Evolutionary conservation across 1,140 invertebrate genomes (phyloP).

Genomic region (Brachionus calyciflorus): DNA sequence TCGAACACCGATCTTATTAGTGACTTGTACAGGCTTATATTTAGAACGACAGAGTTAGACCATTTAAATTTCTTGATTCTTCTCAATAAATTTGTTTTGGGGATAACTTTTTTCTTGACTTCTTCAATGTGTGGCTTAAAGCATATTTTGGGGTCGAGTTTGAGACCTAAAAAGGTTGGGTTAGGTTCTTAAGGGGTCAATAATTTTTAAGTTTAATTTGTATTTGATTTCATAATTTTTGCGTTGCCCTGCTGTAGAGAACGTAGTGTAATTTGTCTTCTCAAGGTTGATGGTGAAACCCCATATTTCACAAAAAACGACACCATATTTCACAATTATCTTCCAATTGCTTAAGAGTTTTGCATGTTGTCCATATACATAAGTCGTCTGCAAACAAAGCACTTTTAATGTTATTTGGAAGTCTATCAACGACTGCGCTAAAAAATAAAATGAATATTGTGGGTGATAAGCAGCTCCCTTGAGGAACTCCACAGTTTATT

Average conservation of each 20-base stretch:
- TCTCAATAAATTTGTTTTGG: not conserved
- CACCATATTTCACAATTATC: not conserved
- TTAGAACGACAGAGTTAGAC: not conserved
- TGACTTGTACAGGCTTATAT: not conserved
- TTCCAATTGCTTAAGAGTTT: not conserved
- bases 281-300: not conserved
- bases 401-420: not conserved
- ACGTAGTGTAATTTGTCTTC: not conserved
- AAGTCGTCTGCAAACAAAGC: constrained; percentile 20
- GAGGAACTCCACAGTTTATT: constrained; percentile 34
- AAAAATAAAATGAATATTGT: constrained; percentile 29
- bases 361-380: not conserved
- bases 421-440: not conserved
- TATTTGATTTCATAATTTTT: too few species aligned
- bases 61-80: too few species aligned
- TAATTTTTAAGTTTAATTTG: not conserved
- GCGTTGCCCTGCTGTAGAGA: not conserved
- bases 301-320: not conserved
- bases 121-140: not conserved
- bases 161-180: constrained; percentile 8
- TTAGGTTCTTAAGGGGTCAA: constrained; percentile 5
- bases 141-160: not conserved
- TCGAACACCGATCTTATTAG: not conserved
- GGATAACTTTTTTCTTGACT: not conserved
- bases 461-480: constrained; percentile 24